Base-by-base conservation (phyloP, 2,888 invertebrate species). In the Tetrapedia diversipes region DNA sequence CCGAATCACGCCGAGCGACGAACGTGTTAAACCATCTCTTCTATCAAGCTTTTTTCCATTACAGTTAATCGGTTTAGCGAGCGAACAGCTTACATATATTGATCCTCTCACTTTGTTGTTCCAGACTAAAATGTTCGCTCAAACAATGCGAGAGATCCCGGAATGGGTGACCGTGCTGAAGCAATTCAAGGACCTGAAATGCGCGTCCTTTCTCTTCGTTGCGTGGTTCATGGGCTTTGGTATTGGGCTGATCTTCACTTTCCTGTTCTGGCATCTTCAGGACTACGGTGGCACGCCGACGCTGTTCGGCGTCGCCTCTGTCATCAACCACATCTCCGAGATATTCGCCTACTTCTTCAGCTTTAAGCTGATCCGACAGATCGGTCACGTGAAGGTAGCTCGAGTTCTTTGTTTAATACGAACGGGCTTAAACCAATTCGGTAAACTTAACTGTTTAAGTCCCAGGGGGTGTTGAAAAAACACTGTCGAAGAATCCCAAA, bases 221-320 rank as follows among this genome's bases (percentile, higher is more conserved):
- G 97, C 98, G 59, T 99, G 99, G 98, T 98, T 98, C 92, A 99
- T 99, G 98, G 99, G 99, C 67, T 98, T 99, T 90, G 99, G 99
- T 66, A 98, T 99, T 88, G 99, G 99, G 0, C 94, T 99, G 86
- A 99, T 99, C 86, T 99, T 99, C 93, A 98, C 99, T 4, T 99
- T 99, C 93, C 95, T 99, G 70, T 99, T 99, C 93, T 99, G 99
- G 99, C 99, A 99, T 92, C 94, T 99, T 57, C 95, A 98, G 93
- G 98, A 98, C 91, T 97, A 98, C 89, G 98, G 98, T 16, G 99
- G 99, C 14, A 96, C 98, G 0, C 99, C 99, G 8, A 98, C 99
- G 0, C 94, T 99, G 11, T 99, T 99, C 91, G 99, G 99, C 78
- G 96, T 99, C 39, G 98, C 99, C 0, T 99, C 99, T 0, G 98